A percentile compares a stretch with the other conserved stretches of the same genome.
Evolutionary conservation across 2,888 invertebrate genomes (phyloP).

Genomic region (Drosophila fulvimacula): DNA sequence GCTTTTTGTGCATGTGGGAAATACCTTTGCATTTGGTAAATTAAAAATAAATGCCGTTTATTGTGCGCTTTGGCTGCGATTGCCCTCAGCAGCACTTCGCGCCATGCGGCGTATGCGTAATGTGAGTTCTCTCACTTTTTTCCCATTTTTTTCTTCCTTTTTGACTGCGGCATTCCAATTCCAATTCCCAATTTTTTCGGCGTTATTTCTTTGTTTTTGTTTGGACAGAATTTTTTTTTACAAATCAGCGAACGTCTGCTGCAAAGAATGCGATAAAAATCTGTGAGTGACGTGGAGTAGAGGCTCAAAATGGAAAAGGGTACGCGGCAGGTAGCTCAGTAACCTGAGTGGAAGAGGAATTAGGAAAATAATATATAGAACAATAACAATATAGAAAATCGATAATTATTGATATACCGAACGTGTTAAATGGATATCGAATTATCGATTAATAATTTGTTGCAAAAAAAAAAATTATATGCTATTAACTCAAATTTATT

Average conservation of each 20-base stretch:
- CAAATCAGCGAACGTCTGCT: constrained; percentile 3
- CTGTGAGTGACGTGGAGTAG: neutral
- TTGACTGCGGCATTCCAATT: constrained; percentile 8
- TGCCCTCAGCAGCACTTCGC: constrained; percentile 7
- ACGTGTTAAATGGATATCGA: neutral
- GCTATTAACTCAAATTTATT: no score
- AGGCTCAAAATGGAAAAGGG: neutral
- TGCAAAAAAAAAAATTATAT: no score
- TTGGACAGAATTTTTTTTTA: neutral
- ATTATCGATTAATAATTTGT: no score
- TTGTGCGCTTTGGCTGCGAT: constrained; percentile 8
- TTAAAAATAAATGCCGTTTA: constrained; percentile 57
- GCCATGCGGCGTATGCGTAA: constrained; percentile 38
- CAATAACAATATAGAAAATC: no score
- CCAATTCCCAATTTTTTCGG: constrained; percentile 5
- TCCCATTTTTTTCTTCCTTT: neutral
- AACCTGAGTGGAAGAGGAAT: neutral
- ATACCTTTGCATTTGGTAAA: constrained; percentile 43
- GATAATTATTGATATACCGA: no score
- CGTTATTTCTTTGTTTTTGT: constrained; percentile 2
- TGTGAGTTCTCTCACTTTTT: neutral
- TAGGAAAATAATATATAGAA: neutral
- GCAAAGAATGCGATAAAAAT: constrained; percentile 10
- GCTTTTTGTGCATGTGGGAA: constrained; percentile 15
- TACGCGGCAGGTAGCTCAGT: neutral